phyloP scores from a whole-genome alignment of 1,140 invertebrate genomes.

The Luehdorfia chinensis region DNA sequence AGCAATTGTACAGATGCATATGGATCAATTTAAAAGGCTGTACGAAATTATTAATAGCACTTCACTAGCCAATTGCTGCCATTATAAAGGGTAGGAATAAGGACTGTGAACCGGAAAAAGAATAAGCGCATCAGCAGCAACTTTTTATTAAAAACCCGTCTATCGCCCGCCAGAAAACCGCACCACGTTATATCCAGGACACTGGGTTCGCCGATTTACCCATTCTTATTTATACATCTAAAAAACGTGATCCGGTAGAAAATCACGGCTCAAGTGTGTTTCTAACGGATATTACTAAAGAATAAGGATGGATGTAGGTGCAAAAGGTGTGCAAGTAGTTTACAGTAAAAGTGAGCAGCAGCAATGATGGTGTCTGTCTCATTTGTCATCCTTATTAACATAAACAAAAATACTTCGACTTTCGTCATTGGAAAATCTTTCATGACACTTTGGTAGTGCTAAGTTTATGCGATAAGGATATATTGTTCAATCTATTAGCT shows the following conservation, averaged over 20 bases:
- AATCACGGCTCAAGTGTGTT: not conserved
- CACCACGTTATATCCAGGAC: not conserved
- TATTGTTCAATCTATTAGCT: no score
- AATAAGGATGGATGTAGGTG: no score
- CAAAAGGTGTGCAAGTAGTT: no score
- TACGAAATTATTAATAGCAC: constrained; percentile 23
- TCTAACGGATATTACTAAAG: no score
- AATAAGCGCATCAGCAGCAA: constrained; percentile 25
- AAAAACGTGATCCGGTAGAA: not conserved
- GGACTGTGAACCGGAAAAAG: constrained; percentile 21
- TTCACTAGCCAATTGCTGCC: constrained; percentile 9
- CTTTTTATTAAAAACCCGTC: constrained; percentile 29
- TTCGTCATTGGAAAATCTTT: no score
- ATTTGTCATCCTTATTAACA: no score
- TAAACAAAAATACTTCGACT: no score
- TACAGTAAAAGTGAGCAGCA: no score
- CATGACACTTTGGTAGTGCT: no score
- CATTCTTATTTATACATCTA: not conserved
- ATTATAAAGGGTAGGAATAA: constrained; percentile 22
- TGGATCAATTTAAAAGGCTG: constrained; percentile 23
- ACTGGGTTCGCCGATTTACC: not conserved
- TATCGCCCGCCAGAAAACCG: constrained; percentile 20
- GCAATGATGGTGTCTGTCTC: no score
- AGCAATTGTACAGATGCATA: constrained; percentile 22
- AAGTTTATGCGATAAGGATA: no score